Base-by-base conservation (phyloP, 2,113 vertebrate species). In the Canis aureus region DNA sequence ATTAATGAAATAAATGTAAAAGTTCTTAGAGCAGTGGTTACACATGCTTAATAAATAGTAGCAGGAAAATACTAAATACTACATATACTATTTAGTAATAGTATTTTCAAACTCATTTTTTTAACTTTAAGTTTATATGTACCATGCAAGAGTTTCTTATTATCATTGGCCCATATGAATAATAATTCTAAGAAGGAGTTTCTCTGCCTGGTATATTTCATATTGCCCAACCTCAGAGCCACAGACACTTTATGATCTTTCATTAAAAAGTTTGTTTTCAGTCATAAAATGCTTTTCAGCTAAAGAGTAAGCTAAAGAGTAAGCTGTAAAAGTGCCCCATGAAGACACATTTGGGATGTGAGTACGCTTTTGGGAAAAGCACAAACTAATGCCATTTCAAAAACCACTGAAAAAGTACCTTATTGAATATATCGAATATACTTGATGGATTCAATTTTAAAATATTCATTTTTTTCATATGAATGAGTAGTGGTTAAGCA, bases 241-340 rank as follows among this genome's bases (percentile, higher is more conserved):
- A 80, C 20, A 78, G 62, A 22, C 49, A 71, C 84, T 62, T 91
- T 57, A 92, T 62, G 76, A 19, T 93, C 83, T 92, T 93, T 88
- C 64, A 84, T 88, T 95, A 88, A 96, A 55, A 95, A 76, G 71
- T 88, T 94, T 92, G 43, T 55, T 84, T 97, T 83, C 74, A 59
- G 25, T 94, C 80, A 86, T 89, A 67, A 91, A 85, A 76, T 82
- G 78, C 29, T 98, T 97, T 92, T 88, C 38, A 82, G n/a, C 92
- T 97, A 95, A 87, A 76, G 29, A 91, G 49, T 51, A 95, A 92
- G n/a, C 92, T 97, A 95, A 87, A 76, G 23, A 91, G 49, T 51
- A 95, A 92, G 60, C 78, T 92, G 29, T 71, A 86, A 96, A 89
- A 93, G 55, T 55, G 92, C 10, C 19, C 66, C 9, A 69, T 8